Base-by-base conservation (phyloP, 2,113 vertebrate genomes). In the Microcebus tavaratra region DNA sequence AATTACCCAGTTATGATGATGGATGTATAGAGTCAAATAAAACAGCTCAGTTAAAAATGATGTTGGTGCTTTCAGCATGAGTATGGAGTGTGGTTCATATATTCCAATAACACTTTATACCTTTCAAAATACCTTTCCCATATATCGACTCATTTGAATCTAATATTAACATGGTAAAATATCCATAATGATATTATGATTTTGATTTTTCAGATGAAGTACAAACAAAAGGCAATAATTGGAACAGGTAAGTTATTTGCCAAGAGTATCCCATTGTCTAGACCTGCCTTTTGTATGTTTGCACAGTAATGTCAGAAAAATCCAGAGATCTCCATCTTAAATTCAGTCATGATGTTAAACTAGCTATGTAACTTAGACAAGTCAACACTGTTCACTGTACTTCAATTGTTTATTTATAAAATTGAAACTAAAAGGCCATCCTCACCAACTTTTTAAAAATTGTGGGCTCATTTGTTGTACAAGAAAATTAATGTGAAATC, bases 181-280 rank as follows among this genome's bases (percentile, higher is more conserved):
- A 76, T 29, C 29, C 48, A 84, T 15, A 89, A 12, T 57, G 34
- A 84, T 88, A 82, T 31, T 89, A 67, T 68, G 2, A 78, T 48
- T 36, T 65, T 90, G 73, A 90, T 63, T 90, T 96, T 88, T 83
- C 50, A 92, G 14, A 84, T 84, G 45, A 83, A 94, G 95, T 92
- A 59, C 3, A 90, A 83, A 31, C 14, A 67, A 34, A 86, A 90
- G 61, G 12, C 67, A 90, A 36, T 61, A 29, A 57, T 27, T 76
- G 6, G 6, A 57, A 53, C 18, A 57, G 20, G 20, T 57, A 9
- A 15, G 3, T 45, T 65, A 73, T 70, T 68, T 86, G n/a, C 27
- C n/a, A 72, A 76, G 31, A 61, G 4, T 61, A 29, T 20, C 8
- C n/a, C 1, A 50, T 63, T 79, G 12, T 81, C 6, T 87, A 78